Conservation (phyloP, 2,888 invertebrate genomes). For the Ectemnius lituratus region DNA sequence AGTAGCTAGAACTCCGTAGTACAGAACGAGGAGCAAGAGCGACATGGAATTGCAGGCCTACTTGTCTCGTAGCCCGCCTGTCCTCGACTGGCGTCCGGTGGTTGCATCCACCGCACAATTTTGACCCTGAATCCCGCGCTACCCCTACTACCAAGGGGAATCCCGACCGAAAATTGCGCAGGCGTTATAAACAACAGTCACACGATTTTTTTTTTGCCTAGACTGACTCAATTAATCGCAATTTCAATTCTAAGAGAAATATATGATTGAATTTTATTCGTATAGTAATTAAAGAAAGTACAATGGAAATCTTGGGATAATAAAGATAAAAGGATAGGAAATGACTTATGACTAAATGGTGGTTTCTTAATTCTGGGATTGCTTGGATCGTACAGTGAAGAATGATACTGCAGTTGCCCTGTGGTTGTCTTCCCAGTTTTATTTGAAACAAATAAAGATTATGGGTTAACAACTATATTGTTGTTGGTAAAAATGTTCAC, state of each 20-base stretch:
- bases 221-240: too few relatives aligned
- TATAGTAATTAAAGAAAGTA: too few relatives aligned
- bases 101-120: conserved; percentile 62
- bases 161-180: conserved; percentile 60
- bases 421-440: conserved; percentile 63
- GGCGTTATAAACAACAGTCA: conserved; percentile 56
- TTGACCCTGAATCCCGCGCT: conserved; percentile 65
- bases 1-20: conserved; percentile 56
- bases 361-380: too few relatives aligned
- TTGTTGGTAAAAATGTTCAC: conserved; percentile 41
- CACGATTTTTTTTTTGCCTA: not conserved
- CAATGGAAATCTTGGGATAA: too few relatives aligned
- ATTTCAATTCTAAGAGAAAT: too few relatives aligned
- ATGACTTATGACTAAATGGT: too few relatives aligned
- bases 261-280: too few relatives aligned
- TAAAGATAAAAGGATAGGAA: too few relatives aligned
- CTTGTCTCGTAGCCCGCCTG: conserved; percentile 56
- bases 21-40: conserved; percentile 50
- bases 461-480: conserved; percentile 54
- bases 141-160: conserved; percentile 48
- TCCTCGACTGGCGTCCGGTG: conserved; percentile 57
- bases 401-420: conserved; percentile 31
- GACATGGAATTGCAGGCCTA: conserved; percentile 59
- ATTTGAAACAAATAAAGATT: conserved; percentile 64
- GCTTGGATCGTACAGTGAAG: conserved; percentile 13